Conservation (phyloP, 2,113 vertebrate species). For the Podilymbus podiceps region DNA sequence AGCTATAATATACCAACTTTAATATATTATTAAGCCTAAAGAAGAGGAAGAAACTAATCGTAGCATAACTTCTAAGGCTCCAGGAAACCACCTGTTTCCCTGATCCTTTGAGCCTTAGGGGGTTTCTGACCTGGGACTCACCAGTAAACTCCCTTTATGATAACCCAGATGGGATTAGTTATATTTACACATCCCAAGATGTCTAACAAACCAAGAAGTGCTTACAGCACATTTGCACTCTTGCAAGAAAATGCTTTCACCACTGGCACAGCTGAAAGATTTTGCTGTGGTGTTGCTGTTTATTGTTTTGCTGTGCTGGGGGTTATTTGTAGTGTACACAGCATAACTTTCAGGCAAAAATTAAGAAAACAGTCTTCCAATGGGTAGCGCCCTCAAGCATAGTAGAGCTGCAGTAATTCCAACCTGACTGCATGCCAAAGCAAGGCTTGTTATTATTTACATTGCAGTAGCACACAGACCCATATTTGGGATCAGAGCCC, state of each 20-base stretch:
- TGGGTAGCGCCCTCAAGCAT: neutral
- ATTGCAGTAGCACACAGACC: neutral
- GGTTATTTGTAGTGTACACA: neutral
- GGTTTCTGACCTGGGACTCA: constrained; percentile 38
- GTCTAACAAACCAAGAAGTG: neutral
- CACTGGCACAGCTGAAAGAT: neutral
- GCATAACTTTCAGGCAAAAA: neutral
- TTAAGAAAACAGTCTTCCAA: neutral
- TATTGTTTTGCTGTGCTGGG: neutral
- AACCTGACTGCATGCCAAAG: neutral
- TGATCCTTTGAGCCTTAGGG: constrained; percentile 14
- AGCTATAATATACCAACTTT: constrained; percentile 2
- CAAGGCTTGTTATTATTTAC: neutral
- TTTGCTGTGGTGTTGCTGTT: neutral
- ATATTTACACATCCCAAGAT: neutral
- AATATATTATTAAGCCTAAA: constrained; percentile 17
- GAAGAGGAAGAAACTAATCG: constrained; percentile 47
- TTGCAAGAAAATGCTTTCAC: constrained; percentile 9
- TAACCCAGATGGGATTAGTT: constrained; percentile 29
- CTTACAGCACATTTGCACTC: neutral
- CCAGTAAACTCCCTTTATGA: constrained; percentile 19
- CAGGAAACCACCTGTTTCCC: constrained; percentile 33
- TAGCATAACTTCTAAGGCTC: constrained; percentile 9
- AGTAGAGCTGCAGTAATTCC: neutral
- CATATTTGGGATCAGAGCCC: neutral